Base-by-base conservation (phyloP, 2,888 invertebrate species). In the Phalera bucephala region DNA sequence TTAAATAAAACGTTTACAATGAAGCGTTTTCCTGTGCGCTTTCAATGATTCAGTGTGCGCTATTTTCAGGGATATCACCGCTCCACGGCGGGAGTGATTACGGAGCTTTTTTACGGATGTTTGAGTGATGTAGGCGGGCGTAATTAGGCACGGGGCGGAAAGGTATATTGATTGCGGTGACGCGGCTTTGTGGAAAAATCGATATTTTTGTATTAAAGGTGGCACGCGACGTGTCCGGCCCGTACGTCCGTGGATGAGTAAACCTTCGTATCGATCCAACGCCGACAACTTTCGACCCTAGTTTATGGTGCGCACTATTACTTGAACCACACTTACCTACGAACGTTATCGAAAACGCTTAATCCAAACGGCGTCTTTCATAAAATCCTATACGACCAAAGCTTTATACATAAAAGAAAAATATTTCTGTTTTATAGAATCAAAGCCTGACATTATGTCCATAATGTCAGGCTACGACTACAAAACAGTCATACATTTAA, bases 1-100 rank as follows among this genome's bases (percentile, higher is more conserved):
- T 88, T 87, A 86, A 88, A 87, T 89, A 87, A 86, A 88, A 88
- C 85, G 86, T 86, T 87, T 85, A 87, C 87, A 87, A 89, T 87
- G 82, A 86, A 87, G 81, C 86, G 79, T 83, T 87, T 88, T 87
- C 88, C 88, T 86, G 87, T 83, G 80, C 86, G 77, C 82, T 85
- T 86, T 86, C 80, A 84, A 84, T 83, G 83, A 82, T 85, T 85
- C 85, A 84, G 81, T 82, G 71, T 75, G 73, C 81, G 76, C 79
- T 80, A 81, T 83, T 83, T 85, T 83, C 81, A 79, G 78, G 72
- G 71, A 66, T 73, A 77, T 76, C 77, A 73, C 70, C 68, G 55
- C 59, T 63, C 55, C 55, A 64, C 61, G 62, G 59, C 52, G 58
- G 67, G 64, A 64, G 69, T 76, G 75, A 80, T 80, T 75, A 79